phyloP scores from a whole-genome alignment of 2,888 invertebrate genomes.

The Malacosoma neustria region DNA sequence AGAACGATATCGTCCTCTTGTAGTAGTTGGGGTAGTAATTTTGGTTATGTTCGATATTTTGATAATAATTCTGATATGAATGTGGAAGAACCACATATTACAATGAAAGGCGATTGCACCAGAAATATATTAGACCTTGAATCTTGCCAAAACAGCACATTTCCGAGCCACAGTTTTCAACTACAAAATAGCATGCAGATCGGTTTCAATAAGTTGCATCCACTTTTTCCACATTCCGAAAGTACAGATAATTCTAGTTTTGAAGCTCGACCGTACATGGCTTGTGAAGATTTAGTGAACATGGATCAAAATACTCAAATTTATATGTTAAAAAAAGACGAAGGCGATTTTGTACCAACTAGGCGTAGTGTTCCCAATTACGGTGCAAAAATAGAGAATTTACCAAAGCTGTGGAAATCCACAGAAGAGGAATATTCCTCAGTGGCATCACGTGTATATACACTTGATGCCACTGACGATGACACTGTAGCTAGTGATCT shows the following conservation, averaged over 20 bases:
- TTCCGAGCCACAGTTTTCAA: neutral
- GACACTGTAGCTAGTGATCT: conserved; percentile 31
- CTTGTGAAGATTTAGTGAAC: conserved; percentile 80
- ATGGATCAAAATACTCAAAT: conserved; percentile 77
- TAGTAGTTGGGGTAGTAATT: conserved; percentile 76
- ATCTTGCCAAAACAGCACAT: neutral
- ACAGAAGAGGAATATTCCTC: conserved; percentile 54
- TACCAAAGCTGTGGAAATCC: conserved; percentile 59
- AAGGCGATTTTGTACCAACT: conserved; percentile 52
- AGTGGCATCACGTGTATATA: no score
- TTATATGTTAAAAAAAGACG: conserved; percentile 42
- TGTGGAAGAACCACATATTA: conserved; percentile 30
- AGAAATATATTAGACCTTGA: conserved; percentile 38
- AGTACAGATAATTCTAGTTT: conserved; percentile 76
- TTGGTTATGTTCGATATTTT: conserved; percentile 80
- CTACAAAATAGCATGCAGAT: neutral
- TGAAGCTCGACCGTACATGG: conserved; percentile 72
- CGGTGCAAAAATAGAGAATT: conserved; percentile 56
- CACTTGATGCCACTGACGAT: no score
- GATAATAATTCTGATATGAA: conserved; percentile 65
- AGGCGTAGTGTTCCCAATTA: conserved; percentile 81
- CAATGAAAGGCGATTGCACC: conserved; percentile 51
- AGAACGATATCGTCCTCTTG: conserved; percentile 58
- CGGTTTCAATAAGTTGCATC: conserved; percentile 13
- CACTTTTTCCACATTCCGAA: conserved; percentile 73